Percentiles rank a stretch among this genome's conserved stretches.
These are phyloP conservation scores for Drosophila ananassae DNA, from an alignment of 1,140 invertebrate species.

Conservation along the genomic window DNA sequence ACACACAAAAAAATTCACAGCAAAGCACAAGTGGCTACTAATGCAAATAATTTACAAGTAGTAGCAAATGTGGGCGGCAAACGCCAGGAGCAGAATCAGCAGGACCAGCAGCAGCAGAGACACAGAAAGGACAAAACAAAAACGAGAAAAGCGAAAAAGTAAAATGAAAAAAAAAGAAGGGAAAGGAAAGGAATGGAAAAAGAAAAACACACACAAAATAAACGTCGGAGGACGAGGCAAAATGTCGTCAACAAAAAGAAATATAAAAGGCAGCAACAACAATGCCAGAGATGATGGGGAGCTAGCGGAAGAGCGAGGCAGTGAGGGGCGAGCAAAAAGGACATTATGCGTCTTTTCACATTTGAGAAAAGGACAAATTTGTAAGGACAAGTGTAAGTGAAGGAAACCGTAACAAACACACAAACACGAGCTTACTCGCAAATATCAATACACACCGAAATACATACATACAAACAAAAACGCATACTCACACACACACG, in stretches of 20 bases:
- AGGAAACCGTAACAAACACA: conserved; percentile 68
- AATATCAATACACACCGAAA: conserved; percentile 23
- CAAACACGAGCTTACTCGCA: conserved; percentile 33
- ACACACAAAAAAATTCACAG: conserved; percentile 30
- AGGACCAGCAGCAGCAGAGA: conserved; percentile 43
- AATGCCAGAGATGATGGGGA: conserved; percentile 19
- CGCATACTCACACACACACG: conserved; percentile 15
- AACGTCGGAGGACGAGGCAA: conserved; percentile 69
- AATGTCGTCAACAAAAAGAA: conserved; percentile 77
- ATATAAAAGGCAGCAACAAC: conserved; percentile 37
- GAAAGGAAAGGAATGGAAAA: conserved; percentile 11
- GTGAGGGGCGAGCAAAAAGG: conserved; percentile 67
- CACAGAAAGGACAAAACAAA: conserved; percentile 53
- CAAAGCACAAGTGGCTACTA: conserved; percentile 79
- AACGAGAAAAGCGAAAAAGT: conserved; percentile 29
- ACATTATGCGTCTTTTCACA: conserved; percentile 83
- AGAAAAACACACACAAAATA: conserved; percentile 47
- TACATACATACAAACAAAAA: conserved; percentile 10
- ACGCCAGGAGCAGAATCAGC: conserved; percentile 58
- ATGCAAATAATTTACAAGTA: conserved; percentile 83
- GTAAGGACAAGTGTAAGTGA: conserved; percentile 82
- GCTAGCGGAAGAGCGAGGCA: neutral
- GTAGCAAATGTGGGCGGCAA: conserved; percentile 76
- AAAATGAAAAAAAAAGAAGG: conserved; percentile 7
- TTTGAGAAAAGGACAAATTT: conserved; percentile 83